phyloP scores from a whole-genome alignment of 2,113 vertebrate genomes.

The Sisor rabdophorus region DNA sequence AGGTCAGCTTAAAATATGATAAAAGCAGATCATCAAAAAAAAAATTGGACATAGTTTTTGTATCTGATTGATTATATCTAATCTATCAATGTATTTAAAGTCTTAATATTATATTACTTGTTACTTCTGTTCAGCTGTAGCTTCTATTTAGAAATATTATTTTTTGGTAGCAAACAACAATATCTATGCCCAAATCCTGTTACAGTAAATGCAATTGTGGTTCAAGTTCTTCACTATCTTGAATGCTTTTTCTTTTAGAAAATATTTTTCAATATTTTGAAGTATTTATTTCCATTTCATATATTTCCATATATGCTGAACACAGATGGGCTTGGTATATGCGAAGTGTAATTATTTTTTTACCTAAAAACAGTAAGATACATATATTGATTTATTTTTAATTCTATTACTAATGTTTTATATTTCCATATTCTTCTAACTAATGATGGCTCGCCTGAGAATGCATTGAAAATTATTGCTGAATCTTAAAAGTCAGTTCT shows the following conservation, averaged over 20 bases:
- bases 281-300: not conserved
- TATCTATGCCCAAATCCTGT: no score
- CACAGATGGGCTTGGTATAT: not conserved
- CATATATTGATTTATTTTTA: not conserved
- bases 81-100: no score
- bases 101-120: not conserved
- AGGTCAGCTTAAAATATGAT: no score
- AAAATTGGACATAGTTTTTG: no score
- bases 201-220: no score
- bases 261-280: not conserved
- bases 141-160: not conserved
- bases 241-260: not conserved
- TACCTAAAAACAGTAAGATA: not conserved
- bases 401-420: not conserved
- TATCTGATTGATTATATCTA: no score
- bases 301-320: not conserved
- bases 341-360: constrained; percentile 3
- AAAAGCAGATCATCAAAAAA: no score
- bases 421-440: not conserved
- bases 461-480: constrained; percentile 25
- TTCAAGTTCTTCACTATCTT: not conserved
- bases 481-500: not conserved
- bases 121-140: not conserved
- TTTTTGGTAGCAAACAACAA: not conserved
- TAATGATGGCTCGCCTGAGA: constrained; percentile 16